Evolutionary conservation across 2,888 invertebrate species (phyloP), one percentile per base, ranked within the genome.

Genomic region (Acleris cristana): DNA sequence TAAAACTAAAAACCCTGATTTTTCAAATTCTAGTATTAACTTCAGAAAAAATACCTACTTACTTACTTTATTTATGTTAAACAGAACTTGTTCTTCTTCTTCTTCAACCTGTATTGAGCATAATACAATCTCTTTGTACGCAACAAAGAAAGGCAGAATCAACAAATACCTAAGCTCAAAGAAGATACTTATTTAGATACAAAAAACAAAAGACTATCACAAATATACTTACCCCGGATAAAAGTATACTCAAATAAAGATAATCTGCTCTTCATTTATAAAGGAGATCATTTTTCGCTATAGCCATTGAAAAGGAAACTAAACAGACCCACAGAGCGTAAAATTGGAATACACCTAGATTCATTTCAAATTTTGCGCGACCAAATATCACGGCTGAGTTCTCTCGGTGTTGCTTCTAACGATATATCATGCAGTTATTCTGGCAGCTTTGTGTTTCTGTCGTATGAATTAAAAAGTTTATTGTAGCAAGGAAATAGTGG

Each of bases 381-480:
- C 81, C 81, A 83, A 83, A 81, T 80, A 74, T 74, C 75, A 80
- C 83, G 84, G 78, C 72, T 76, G 81, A 80, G 78, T 80, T 78
- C 77, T 65, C 78, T 69, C 77, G 79, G 81, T 82, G 84, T 80
- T 80, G 78, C 76, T 67, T 74, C 65, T 70, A 74, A 77, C 84
- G 72, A 86, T 87, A 86, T 85, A 86, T 87, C 86, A 86, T 79
- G 75, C 76, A 74, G 84, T 85, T 87, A 83, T 87, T 86, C 86
- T 84, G 84, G 85, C 84, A 84, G 81, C 81, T 84, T 81, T 85
- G 81, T 84, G 83, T 83, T 84, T 82, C 81, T 82, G 82, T 79
- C 74, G 72, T 59, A 71, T 75, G 65, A 70, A 66, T 66, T 62
- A 66, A 66, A 65, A 66, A 66, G 61, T 66, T 66, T 56, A 61